Percentiles rank a stretch among this genome's conserved stretches.
phyloP scores from a whole-genome alignment of 2,888 invertebrate species.

The Drosophila multiciliata region DNA sequence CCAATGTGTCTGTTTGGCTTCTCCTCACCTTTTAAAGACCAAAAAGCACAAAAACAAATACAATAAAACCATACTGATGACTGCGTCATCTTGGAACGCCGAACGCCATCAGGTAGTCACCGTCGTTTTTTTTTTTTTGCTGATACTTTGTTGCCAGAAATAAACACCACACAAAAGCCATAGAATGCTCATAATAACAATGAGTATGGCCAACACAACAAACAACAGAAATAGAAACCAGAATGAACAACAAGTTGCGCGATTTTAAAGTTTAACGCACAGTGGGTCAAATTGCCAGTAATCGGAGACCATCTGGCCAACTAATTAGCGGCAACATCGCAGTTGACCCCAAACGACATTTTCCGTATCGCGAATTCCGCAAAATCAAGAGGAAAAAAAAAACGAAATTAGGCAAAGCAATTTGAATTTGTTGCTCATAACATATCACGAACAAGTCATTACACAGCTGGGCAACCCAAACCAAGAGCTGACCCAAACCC shows the following conservation, averaged over 20 bases:
- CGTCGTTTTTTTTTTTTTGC: background rate
- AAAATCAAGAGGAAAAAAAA: constrained; percentile 15
- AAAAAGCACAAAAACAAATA: background rate
- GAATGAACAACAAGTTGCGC: constrained; percentile 55
- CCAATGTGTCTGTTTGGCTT: constrained; percentile 36
- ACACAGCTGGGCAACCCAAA: constrained; percentile 51
- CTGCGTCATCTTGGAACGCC: constrained; percentile 43
- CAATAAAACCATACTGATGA: background rate
- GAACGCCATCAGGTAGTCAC: constrained; percentile 30
- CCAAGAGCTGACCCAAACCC: background rate
- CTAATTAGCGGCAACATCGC: constrained; percentile 34
- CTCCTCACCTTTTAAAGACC: constrained; percentile 18
- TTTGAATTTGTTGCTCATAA: constrained; percentile 71
- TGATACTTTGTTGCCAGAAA: constrained; percentile 53
- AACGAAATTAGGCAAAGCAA: constrained; percentile 51
- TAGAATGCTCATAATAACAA: constrained; percentile 53
- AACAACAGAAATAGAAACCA: constrained; percentile 29
- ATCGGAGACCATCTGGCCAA: constrained; percentile 36
- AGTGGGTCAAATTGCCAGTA: constrained; percentile 52
- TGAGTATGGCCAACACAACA: constrained; percentile 36
- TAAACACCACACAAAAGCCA: constrained; percentile 46
- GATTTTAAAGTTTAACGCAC: constrained; percentile 49
- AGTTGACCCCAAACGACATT: constrained; percentile 53
- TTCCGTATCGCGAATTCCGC: constrained; percentile 31
- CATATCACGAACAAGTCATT: constrained; percentile 77